Conservation (phyloP, 2,888 invertebrate genomes). For the Synergus umbraculus region DNA sequence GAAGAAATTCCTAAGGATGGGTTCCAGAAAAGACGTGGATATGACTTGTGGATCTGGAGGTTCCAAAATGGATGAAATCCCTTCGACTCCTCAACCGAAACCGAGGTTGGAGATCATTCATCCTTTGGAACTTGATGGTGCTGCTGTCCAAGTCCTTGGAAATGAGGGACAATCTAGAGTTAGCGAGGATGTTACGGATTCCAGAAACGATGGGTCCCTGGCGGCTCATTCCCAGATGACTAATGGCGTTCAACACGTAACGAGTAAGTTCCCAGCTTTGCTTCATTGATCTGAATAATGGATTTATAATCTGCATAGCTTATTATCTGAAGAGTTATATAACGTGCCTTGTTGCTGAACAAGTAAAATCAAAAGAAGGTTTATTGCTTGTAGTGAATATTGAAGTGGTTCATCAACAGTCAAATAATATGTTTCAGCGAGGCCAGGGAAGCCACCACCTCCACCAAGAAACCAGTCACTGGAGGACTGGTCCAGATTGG, state of each 20-base stretch:
- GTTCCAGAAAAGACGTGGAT: conserved; percentile 85
- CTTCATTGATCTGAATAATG: conserved; percentile 25
- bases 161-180: conserved; percentile 72
- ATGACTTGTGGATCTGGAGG: conserved; percentile 76
- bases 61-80: conserved; percentile 57
- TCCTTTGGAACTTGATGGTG: conserved; percentile 90
- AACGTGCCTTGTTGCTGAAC: not conserved
- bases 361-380: not conserved
- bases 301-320: not conserved
- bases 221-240: conserved; percentile 54
- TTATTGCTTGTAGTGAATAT: conserved; percentile 3
- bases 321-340: not conserved
- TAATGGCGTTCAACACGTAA: conserved; percentile 57
- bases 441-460: conserved; percentile 86
- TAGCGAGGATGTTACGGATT: conserved; percentile 74
- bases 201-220: conserved; percentile 58
- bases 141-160: conserved; percentile 88
- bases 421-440: conserved; percentile 67
- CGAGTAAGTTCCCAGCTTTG: conserved; percentile 58
- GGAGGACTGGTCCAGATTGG: conserved; percentile 78
- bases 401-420: conserved; percentile 39
- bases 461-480: conserved; percentile 83
- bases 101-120: conserved; percentile 92
- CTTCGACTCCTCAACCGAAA: conserved; percentile 81
- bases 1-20: conserved; percentile 90